A percentile compares a stretch with the other conserved stretches of the same genome.
Evolutionary conservation across 2,113 vertebrate genomes (phyloP).

Genomic region (Syngnathus floridae): DNA sequence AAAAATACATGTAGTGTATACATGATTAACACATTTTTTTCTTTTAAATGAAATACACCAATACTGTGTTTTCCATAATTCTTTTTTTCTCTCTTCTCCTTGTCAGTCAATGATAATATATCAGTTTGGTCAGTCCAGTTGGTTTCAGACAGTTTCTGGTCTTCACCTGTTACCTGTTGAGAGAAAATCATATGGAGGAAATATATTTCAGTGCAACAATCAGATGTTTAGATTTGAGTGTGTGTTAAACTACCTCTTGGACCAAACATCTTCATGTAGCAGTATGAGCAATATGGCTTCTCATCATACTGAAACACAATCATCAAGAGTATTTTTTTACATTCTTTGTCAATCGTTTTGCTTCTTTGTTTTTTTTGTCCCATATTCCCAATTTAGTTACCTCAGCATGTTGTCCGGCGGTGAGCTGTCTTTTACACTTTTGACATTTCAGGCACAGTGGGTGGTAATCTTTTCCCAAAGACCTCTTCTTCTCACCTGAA

Average conservation of each 20-base stretch:
- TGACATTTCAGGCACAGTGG: slow-evolving; percentile 80
- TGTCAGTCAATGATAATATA: slow-evolving; percentile 2
- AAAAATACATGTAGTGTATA: slow-evolving; percentile 4
- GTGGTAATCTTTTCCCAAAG: slow-evolving; percentile 78
- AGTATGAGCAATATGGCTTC: slow-evolving; percentile 74
- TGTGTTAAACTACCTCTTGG: slow-evolving; percentile 64
- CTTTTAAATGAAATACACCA: background rate
- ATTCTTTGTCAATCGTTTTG: background rate
- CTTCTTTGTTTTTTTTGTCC: background rate
- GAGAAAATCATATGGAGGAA: slow-evolving; percentile 16
- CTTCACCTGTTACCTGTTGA: slow-evolving; percentile 58
- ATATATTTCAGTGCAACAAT: slow-evolving; percentile 16
- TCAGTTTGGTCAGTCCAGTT: slow-evolving; percentile 2
- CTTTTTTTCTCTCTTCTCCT: slow-evolving; percentile 3
- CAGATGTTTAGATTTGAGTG: background rate
- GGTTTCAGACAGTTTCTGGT: slow-evolving; percentile 1
- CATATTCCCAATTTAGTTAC: slow-evolving; percentile 45
- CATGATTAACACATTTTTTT: background rate
- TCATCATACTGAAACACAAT: slow-evolving; percentile 73
- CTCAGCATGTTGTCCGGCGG: slow-evolving; percentile 76
- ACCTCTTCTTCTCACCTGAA: slow-evolving; percentile 76
- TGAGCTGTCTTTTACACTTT: slow-evolving; percentile 73
- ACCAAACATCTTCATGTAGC: slow-evolving; percentile 75
- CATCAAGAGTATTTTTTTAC: slow-evolving; percentile 7
- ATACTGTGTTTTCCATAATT: background rate